phyloP scores from a whole-genome alignment of 2,113 vertebrate species.

The Apeltes quadracus region DNA sequence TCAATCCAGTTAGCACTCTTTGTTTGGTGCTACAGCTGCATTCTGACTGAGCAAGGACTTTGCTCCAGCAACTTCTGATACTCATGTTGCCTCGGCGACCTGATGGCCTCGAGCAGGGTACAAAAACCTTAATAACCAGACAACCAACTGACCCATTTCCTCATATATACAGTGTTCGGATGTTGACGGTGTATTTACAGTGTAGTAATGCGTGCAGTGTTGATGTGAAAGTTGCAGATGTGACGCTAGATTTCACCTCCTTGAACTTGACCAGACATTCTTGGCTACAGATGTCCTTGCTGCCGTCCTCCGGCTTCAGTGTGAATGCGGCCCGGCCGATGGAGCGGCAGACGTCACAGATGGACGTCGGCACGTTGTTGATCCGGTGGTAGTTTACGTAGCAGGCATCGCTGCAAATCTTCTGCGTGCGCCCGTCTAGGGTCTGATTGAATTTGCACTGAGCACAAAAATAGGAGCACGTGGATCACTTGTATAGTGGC shows the following conservation, averaged over 20 bases:
- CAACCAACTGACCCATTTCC: no score
- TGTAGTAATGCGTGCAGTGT: not conserved
- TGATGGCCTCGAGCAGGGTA: no score
- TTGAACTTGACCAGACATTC: conserved; percentile 57
- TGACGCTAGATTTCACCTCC: conserved; percentile 27
- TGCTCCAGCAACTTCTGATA: no score
- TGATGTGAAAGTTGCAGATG: not conserved
- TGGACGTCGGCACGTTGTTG: not conserved
- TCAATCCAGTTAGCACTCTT: no score
- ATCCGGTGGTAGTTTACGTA: not conserved
- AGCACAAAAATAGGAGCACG: not conserved
- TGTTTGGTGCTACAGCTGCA: no score
- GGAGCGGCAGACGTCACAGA: conserved; percentile 31
- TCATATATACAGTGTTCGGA: no score
- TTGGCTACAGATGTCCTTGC: conserved; percentile 37
- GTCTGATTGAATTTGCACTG: conserved; percentile 25
- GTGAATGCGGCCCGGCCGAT: rapidly evolving
- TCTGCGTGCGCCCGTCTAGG: not conserved
- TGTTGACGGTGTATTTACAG: no score
- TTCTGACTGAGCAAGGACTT: no score
- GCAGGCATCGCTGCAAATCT: conserved; percentile 46
- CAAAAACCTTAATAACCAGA: no score
- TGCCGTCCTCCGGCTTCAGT: conserved; percentile 13
- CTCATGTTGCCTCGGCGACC: no score
- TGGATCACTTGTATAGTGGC: not conserved